These are phyloP conservation scores for Elephantulus edwardii DNA, from an alignment of 2,113 vertebrate species.

Conservation along the genomic window DNA sequence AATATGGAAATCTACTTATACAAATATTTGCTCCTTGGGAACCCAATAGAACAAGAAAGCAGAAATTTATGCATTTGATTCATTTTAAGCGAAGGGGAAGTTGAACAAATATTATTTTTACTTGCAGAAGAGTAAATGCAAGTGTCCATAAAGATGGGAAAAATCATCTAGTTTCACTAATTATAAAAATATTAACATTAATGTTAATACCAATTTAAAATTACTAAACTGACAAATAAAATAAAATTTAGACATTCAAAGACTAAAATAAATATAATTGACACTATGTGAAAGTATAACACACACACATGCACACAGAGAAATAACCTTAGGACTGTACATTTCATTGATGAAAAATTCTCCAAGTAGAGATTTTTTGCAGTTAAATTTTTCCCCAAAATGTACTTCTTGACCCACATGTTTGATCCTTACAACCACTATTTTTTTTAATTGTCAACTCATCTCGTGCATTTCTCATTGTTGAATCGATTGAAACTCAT, in stretches of 20 bases:
- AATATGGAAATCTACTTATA: not conserved
- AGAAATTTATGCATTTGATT: not conserved
- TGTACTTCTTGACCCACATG: not conserved
- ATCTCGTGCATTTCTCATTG: not conserved
- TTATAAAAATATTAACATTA: no score
- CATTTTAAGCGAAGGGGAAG: rapidly evolving
- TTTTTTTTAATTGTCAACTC: not conserved
- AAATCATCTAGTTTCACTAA: not conserved
- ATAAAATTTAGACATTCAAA: no score
- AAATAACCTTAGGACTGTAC: not conserved
- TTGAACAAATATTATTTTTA: not conserved
- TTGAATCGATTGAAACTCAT: no score
- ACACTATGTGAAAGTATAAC: no score
- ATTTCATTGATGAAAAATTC: not conserved
- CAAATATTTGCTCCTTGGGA: not conserved
- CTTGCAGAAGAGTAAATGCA: not conserved
- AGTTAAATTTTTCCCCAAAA: not conserved
- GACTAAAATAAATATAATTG: no score
- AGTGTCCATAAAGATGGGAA: not conserved
- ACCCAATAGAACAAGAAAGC: not conserved
- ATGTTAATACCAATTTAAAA: no score
- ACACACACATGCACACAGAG: no score
- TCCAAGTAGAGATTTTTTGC: not conserved
- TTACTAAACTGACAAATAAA: no score
- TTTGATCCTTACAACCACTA: not conserved